These are phyloP conservation scores for Hoplodrina ambigua DNA, from an alignment of 2,888 invertebrate species.

Conservation along the genomic window DNA sequence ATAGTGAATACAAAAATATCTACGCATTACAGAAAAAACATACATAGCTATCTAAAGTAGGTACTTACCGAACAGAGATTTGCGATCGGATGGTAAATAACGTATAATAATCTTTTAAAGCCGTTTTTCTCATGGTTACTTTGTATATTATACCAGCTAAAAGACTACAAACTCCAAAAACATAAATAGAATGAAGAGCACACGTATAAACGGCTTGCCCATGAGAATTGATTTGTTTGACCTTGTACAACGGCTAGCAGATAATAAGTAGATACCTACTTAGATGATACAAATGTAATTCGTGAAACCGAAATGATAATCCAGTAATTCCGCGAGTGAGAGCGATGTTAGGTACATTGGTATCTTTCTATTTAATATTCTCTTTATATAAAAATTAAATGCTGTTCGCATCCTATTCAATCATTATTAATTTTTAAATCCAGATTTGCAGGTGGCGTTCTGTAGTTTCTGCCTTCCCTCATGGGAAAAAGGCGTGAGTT, in stretches of 20 bases:
- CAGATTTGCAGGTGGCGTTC: no score
- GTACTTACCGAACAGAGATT: conserved; percentile 47
- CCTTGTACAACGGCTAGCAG: conserved; percentile 49
- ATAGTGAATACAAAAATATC: conserved; percentile 4
- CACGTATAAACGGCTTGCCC: not conserved
- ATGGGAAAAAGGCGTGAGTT: no score
- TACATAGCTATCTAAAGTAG: not conserved
- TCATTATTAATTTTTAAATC: no score
- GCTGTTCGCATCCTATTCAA: no score
- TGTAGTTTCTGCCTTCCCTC: no score
- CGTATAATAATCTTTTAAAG: conserved; percentile 36
- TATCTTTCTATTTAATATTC: no score
- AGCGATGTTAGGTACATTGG: no score
- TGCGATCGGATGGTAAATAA: conserved; percentile 19
- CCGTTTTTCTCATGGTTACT: conserved; percentile 48
- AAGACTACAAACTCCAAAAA: conserved; percentile 12
- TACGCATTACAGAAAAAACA: not conserved
- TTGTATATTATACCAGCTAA: not conserved
- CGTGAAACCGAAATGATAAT: conserved; percentile 1
- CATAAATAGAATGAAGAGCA: conserved; percentile 22
- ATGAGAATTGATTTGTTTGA: conserved; percentile 59
- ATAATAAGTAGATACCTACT: not conserved
- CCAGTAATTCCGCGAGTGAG: not conserved
- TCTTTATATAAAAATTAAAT: no score
- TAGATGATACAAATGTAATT: conserved; percentile 13